phyloP scores from a whole-genome alignment of 2,113 vertebrate genomes.

The Dasypus novemcinctus region DNA sequence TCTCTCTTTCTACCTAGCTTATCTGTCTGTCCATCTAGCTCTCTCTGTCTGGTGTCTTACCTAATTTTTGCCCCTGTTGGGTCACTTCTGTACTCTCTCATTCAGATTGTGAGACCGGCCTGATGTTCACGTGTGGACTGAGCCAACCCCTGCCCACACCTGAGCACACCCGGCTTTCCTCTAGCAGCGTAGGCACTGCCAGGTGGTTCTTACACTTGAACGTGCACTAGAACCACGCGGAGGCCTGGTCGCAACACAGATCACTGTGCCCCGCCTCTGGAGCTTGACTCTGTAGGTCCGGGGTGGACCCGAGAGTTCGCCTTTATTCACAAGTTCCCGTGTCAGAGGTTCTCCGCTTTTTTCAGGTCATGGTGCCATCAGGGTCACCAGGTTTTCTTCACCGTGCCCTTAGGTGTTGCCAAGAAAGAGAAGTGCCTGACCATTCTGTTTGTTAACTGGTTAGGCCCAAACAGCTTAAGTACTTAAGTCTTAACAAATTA shows the following conservation, averaged over 20 bases:
- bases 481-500: neutral
- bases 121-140: slow-evolving; percentile 25
- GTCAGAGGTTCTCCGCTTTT: neutral
- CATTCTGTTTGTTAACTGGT: neutral
- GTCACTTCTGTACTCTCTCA: slow-evolving; percentile 25
- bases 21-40: too few relatives aligned
- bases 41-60: too few relatives aligned
- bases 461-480: neutral
- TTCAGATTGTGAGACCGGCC: neutral
- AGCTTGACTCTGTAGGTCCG: neutral
- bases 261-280: too few relatives aligned
- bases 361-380: neutral
- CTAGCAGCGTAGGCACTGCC: neutral
- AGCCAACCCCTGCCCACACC: neutral
- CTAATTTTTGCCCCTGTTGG: neutral
- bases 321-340: neutral
- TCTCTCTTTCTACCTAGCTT: too few relatives aligned
- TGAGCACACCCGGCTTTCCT: neutral
- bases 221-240: neutral
- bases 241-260: neutral
- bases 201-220: neutral
- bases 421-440: neutral
- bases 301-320: neutral
- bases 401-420: neutral
- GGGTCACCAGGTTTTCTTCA: neutral